Evolutionary conservation across 2,113 vertebrate genomes (phyloP), one percentile per base, ranked within the genome.

Genomic region (Saguinus imperator): DNA sequence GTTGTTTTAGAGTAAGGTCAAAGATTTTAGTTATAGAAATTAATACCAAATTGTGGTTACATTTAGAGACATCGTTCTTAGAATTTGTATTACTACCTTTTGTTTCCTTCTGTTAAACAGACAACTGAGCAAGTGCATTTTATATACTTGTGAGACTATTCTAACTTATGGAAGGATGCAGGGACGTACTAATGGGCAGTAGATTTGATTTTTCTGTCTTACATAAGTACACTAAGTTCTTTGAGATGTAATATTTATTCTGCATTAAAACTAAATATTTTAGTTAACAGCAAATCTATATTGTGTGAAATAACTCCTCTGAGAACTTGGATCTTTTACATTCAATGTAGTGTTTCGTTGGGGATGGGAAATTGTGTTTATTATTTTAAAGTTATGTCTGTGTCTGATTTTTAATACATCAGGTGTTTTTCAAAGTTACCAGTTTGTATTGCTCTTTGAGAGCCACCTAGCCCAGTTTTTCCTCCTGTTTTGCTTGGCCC

Each of bases 1-100:
- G 8, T 89, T 91, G 94, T 95, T 75, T 52, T 97, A 16, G 72
- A 95, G 21, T 89, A 48, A 94, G 25, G 18, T 43, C 87, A 50
- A 87, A 87, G 9, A 50, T 90, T 88, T 94, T 70, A 57, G 20
- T 88, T 48, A 27, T 20, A 72, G 50, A 82, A 85, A 77, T 20
- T 68, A 32, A 48, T 18, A 70, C 40, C 37, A 4, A 64, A 64
- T 29, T 64, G 27, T 61, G 21, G 27, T 94, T 75, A 18, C 64
- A 81, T 91, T 85, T 66, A 61, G 43, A 93, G 92, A 79, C n/a
- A 70, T 57, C 8, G 35, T 75, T 75, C 43, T 73, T 52, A 94
- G 68, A 45, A 8, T 94, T 45, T 94, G 10, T 75, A 92, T 70
- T 45, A 8, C 20, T 45, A 8, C 20, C 13, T 35, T 35, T 43